Evolutionary conservation across 2,888 invertebrate species (phyloP).

Genomic region (Oxytorus armatus): DNA sequence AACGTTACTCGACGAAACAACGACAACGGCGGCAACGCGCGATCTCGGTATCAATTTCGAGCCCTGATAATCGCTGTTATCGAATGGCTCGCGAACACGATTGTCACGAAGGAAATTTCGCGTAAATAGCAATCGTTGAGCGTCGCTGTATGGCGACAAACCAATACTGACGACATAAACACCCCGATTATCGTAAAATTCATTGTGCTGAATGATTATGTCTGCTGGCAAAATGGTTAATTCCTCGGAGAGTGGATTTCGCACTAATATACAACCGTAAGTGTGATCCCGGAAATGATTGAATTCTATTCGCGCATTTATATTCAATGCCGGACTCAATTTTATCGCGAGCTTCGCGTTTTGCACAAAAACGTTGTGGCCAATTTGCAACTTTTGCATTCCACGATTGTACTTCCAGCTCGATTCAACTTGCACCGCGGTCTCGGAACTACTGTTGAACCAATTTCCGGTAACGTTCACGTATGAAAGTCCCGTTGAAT

Average conservation of each 20-base stretch:
- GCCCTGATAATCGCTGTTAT: slow-evolving; percentile 87
- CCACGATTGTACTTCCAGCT: slow-evolving; percentile 90
- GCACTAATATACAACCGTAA: slow-evolving; percentile 93
- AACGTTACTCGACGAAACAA: slow-evolving; percentile 96
- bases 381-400: slow-evolving; percentile 89
- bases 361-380: slow-evolving; percentile 93
- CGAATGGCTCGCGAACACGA: slow-evolving; percentile 93
- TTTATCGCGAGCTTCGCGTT: slow-evolving; percentile 91
- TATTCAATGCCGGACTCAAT: slow-evolving; percentile 93
- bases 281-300: slow-evolving; percentile 94
- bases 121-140: slow-evolving; percentile 93
- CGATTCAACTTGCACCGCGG: slow-evolving; percentile 92
- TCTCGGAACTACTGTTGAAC: slow-evolving; percentile 92
- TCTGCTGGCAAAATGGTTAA: slow-evolving; percentile 90
- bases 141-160: slow-evolving; percentile 93
- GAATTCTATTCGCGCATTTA: slow-evolving; percentile 92
- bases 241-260: slow-evolving; percentile 92
- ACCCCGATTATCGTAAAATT: slow-evolving; percentile 95
- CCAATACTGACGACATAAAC: slow-evolving; percentile 95
- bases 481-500: slow-evolving; percentile 94
- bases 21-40: slow-evolving; percentile 96
- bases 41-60: slow-evolving; percentile 94
- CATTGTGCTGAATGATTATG: slow-evolving; percentile 93
- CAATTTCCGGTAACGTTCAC: slow-evolving; percentile 97
- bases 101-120: slow-evolving; percentile 95